These are phyloP conservation scores for Drosophila quadrilineata DNA, from an alignment of 1,140 invertebrate genomes.

Conservation along the genomic window DNA sequence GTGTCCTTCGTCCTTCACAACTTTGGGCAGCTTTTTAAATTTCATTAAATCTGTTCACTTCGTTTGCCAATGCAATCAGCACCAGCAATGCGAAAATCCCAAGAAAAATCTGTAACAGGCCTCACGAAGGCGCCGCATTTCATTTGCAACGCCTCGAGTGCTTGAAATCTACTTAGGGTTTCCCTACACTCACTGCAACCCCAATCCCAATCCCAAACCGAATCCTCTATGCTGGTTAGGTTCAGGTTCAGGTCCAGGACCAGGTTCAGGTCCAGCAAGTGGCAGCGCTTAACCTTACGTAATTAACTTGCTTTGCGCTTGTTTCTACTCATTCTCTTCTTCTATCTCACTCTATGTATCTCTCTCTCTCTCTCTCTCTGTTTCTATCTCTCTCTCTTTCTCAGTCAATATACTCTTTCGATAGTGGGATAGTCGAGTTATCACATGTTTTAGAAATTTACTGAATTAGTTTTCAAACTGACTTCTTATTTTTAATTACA, in stretches of 20 bases:
- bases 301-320: slow-evolving; percentile 59
- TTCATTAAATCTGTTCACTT: slow-evolving; percentile 78
- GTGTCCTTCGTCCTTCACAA: background rate
- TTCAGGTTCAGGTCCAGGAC: no score
- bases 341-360: slow-evolving; percentile 5
- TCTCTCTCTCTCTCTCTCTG: background rate
- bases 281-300: slow-evolving; percentile 54
- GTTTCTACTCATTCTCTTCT: slow-evolving; percentile 15
- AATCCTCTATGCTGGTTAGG: background rate
- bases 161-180: slow-evolving; percentile 71
- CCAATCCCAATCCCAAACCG: slow-evolving; percentile 2
- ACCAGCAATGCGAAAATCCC: slow-evolving; percentile 56
- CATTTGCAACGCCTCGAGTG: slow-evolving; percentile 72
- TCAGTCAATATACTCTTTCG: no score
- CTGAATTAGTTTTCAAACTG: no score
- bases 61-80: slow-evolving; percentile 77
- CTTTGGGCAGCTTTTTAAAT: slow-evolving; percentile 61
- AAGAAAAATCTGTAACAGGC: slow-evolving; percentile 14
- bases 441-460: no score
- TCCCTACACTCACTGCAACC: no score
- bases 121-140: slow-evolving; percentile 49
- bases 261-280: no score
- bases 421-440: no score
- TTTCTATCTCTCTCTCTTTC: background rate
- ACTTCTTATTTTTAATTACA: no score